These are phyloP conservation scores for Drosophila mauritiana DNA, from an alignment of 1,140 invertebrate species.

Conservation along the genomic window DNA sequence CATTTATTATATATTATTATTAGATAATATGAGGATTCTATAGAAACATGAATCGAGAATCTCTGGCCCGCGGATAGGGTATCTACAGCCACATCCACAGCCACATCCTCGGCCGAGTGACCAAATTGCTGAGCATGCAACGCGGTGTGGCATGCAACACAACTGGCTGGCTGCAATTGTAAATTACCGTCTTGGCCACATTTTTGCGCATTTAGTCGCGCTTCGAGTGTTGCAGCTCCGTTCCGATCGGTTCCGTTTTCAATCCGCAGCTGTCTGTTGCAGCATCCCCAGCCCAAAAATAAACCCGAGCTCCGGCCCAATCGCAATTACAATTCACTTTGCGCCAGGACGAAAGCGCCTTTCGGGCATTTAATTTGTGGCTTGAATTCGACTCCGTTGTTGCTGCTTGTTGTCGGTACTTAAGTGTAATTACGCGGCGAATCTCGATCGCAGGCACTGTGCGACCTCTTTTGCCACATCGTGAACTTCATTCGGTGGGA, in stretches of 20 bases:
- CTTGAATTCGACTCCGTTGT: constrained; percentile 43
- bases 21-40: constrained; percentile 10
- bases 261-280: constrained; percentile 58
- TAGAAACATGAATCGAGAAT: constrained; percentile 19
- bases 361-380: constrained; percentile 74
- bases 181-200: constrained; percentile 82
- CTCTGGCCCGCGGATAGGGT: constrained; percentile 60
- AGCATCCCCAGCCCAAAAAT: constrained; percentile 16
- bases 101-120: constrained; percentile 12
- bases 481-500: constrained; percentile 58
- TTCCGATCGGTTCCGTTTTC: constrained; percentile 36
- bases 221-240: constrained; percentile 73
- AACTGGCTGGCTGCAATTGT: constrained; percentile 71
- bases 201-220: constrained; percentile 82
- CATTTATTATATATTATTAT: constrained; percentile 15
- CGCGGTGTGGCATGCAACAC: constrained; percentile 50
- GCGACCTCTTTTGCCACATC: constrained; percentile 74
- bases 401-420: constrained; percentile 68
- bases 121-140: constrained; percentile 37
- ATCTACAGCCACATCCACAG: constrained; percentile 7
- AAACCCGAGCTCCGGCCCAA: constrained; percentile 25
- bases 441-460: constrained; percentile 44
- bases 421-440: constrained; percentile 75
- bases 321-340: constrained; percentile 82
- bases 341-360: constrained; percentile 75